Base-by-base conservation (phyloP, 2,797 vertebrate species). In the Semaprochilodus insignis region DNA sequence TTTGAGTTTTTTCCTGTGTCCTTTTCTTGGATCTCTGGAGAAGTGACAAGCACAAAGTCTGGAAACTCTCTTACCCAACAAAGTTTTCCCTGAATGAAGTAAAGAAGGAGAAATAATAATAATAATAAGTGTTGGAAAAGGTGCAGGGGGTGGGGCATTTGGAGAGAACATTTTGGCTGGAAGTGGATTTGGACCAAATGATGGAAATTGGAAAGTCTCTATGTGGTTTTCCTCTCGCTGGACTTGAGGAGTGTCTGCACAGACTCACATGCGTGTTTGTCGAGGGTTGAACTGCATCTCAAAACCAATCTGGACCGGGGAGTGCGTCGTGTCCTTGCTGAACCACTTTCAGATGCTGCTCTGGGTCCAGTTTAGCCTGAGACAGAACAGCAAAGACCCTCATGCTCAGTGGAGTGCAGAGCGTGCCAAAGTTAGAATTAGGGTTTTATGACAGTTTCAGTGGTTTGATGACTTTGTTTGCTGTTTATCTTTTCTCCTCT, bases 151-250 rank as follows among this genome's bases (percentile, higher is more conserved):
- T 52, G 23, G 19, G 55, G 27, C 69, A 52, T 31, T 54, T 81
- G 86, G 86, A 88, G 82, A 31, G 85, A 87, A 85, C 77, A 75
- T 77, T 3, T 71, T 87, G 77, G 84, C 78, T 92, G 88, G 83
- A 74, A 89, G 71, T 80, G 48, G 62, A 67, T 88, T 86, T 93
- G 88, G 85, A 92, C 86, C 74, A 88, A 89, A 83, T 21, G 13
- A 80, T 87, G 88, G 87, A 92, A 81, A 93, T 91, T 90, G 91
- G 91, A 91, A 88, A 84, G 83, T 77, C 89, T 87, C 83, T 91
- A 86, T 91, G 88, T 89, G 85, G 84, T 90, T 93, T 92, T 88
- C 83, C 87, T 90, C 88, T 75, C 80, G 80, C 62, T 19, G 65
- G 84, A 80, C 51, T 77, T 82, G 86, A 75, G 60, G 69, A 80